Evolutionary conservation across 2,113 vertebrate genomes (phyloP).

Genomic region (Gallinago media): DNA sequence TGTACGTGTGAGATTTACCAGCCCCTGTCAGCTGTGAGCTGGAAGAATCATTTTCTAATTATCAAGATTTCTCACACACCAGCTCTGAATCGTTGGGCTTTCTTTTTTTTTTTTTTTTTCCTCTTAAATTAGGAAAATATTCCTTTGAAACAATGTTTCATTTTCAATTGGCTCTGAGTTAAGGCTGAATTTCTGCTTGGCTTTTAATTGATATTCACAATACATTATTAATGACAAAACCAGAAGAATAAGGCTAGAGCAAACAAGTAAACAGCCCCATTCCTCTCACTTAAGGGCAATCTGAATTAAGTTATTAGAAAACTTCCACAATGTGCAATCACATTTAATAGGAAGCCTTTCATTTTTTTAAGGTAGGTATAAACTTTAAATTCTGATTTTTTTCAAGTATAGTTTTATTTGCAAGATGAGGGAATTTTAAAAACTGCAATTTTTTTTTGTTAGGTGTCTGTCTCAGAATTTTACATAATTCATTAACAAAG

Average conservation of each 20-base stretch:
- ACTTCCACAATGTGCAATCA: no score
- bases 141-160: conserved; percentile 27
- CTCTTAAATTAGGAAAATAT: conserved; percentile 25
- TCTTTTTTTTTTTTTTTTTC: neutral
- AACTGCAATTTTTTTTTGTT: neutral
- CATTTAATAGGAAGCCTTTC: no score
- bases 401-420: neutral
- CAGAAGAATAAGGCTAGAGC: conserved; percentile 1
- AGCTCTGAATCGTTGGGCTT: neutral
- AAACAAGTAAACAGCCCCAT: conserved; percentile 48
- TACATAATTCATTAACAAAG: neutral
- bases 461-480: neutral
- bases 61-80: conserved; percentile 41
- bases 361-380: neutral
- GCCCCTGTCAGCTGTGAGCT: conserved; percentile 22
- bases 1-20: conserved; percentile 38
- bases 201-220: conserved; percentile 44
- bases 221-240: conserved; percentile 47
- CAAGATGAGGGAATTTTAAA: neutral
- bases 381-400: neutral
- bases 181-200: conserved; percentile 14
- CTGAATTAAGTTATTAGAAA: neutral
- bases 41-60: conserved; percentile 70
- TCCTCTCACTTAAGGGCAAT: neutral
- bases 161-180: conserved; percentile 25